Percentiles rank a stretch among this genome's conserved stretches.
Evolutionary conservation across 2,888 invertebrate genomes (phyloP).

Genomic region (Drosophila incognita): DNA sequence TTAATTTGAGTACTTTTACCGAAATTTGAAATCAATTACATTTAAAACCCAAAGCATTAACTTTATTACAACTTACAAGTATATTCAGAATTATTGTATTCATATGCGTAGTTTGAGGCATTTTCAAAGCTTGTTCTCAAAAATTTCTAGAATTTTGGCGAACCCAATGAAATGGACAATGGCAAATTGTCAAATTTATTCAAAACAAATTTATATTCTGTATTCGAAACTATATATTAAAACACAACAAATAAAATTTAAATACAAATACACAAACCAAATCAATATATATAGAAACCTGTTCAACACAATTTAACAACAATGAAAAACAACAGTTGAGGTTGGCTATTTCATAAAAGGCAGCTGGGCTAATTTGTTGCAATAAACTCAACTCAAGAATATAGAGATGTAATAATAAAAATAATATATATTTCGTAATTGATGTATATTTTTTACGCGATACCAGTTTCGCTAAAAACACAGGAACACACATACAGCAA

Average conservation of each 20-base stretch:
- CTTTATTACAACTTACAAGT: conserved; percentile 53
- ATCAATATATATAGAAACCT: conserved; percentile 27
- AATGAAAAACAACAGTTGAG: conserved; percentile 16
- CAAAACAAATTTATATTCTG: conserved; percentile 57
- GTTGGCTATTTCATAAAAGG: conserved; percentile 47
- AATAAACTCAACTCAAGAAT: conserved; percentile 64
- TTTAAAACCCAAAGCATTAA: conserved; percentile 47
- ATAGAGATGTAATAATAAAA: conserved; percentile 47
- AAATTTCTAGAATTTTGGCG: conserved; percentile 81
- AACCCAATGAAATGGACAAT: conserved; percentile 63
- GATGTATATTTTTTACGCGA: conserved; percentile 68
- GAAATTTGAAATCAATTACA: conserved; percentile 24
- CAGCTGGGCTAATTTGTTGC: conserved; percentile 71
- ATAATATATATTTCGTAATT: conserved; percentile 69
- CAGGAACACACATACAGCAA: conserved; percentile 31
- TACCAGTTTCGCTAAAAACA: conserved; percentile 32
- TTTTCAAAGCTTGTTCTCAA: conserved; percentile 83
- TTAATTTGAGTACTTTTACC: conserved; percentile 20
- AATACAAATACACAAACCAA: conserved; percentile 35
- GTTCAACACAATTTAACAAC: conserved; percentile 36
- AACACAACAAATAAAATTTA: conserved; percentile 13
- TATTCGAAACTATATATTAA: conserved; percentile 53
- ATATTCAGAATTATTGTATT: conserved; percentile 75
- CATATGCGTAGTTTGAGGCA: conserved; percentile 81
- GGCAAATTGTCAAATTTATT: conserved; percentile 59